These are phyloP conservation scores for Anser brachyrhynchus DNA, from an alignment of 2,113 vertebrate genomes.

Conservation along the genomic window DNA sequence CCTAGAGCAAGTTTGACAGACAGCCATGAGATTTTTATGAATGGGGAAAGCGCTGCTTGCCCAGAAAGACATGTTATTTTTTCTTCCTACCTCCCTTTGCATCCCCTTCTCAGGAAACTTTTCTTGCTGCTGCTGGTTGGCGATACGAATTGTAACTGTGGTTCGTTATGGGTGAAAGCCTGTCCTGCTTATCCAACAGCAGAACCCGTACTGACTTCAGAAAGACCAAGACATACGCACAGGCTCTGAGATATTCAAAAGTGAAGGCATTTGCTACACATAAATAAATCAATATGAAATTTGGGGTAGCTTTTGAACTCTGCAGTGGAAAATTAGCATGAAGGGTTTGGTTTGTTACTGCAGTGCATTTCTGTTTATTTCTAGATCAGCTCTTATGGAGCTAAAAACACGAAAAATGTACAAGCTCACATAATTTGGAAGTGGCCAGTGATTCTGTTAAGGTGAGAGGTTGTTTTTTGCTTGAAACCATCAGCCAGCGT, in stretches of 20 bases:
- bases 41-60: not conserved
- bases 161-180: not conserved
- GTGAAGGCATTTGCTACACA: not conserved
- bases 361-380: not conserved
- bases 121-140: not conserved
- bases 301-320: not conserved
- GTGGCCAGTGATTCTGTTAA: not conserved
- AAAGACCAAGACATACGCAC: not conserved
- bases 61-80: not conserved
- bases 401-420: not conserved
- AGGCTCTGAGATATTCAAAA: not conserved
- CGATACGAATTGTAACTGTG: not conserved
- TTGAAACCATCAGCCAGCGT: not conserved
- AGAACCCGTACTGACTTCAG: not conserved
- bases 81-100: not conserved
- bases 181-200: not conserved
- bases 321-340: not conserved
- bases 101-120: not conserved
- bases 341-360: not conserved
- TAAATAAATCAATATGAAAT: not conserved
- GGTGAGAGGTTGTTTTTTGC: not conserved
- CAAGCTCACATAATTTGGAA: not conserved
- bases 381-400: not conserved
- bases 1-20: not conserved
- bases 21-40: not conserved